Conservation (phyloP, 2,113 vertebrate genomes). For the Gymnobelideus leadbeateri region DNA sequence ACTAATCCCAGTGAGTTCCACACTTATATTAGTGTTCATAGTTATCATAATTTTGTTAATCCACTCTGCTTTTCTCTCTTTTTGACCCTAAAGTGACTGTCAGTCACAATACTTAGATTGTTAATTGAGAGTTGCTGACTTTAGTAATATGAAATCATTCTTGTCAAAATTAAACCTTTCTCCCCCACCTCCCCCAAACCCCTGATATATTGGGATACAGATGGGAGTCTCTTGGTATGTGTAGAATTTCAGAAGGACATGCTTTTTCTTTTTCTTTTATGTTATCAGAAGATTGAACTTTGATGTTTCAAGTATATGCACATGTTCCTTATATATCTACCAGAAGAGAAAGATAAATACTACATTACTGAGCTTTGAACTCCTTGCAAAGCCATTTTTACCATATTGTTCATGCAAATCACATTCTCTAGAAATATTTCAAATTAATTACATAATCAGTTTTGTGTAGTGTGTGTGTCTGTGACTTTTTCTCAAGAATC, state of each 20-base stretch:
- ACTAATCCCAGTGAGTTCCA: slow-evolving; percentile 89
- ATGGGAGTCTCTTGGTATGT: slow-evolving; percentile 16
- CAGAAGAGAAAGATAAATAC: slow-evolving; percentile 21
- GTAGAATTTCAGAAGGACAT: not conserved
- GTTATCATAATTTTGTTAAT: not conserved
- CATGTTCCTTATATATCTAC: slow-evolving; percentile 5
- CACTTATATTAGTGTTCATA: not conserved
- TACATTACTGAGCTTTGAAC: slow-evolving; percentile 40
- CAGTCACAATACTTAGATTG: fast-evolving
- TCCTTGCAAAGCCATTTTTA: slow-evolving; percentile 49
- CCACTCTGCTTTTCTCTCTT: not conserved
- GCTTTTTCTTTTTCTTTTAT: slow-evolving; percentile 20
- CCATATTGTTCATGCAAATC: slow-evolving; percentile 8
- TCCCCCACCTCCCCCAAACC: slow-evolving; percentile 2
- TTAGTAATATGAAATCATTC: not conserved
- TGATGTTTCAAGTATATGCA: not conserved
- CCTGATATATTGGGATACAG: not conserved
- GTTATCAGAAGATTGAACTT: not conserved
- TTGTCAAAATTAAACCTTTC: slow-evolving; percentile 24
- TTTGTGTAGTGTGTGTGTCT: not conserved
- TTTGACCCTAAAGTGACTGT: not conserved
- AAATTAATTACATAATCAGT: not conserved
- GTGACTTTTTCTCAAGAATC: slow-evolving; percentile 43
- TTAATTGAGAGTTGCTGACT: not conserved
- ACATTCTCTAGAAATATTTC: not conserved